Percentiles rank a stretch among this genome's conserved stretches.
These are phyloP conservation scores for Lycaena phlaeas DNA, from an alignment of 2,888 invertebrate genomes.

Conservation along the genomic window DNA sequence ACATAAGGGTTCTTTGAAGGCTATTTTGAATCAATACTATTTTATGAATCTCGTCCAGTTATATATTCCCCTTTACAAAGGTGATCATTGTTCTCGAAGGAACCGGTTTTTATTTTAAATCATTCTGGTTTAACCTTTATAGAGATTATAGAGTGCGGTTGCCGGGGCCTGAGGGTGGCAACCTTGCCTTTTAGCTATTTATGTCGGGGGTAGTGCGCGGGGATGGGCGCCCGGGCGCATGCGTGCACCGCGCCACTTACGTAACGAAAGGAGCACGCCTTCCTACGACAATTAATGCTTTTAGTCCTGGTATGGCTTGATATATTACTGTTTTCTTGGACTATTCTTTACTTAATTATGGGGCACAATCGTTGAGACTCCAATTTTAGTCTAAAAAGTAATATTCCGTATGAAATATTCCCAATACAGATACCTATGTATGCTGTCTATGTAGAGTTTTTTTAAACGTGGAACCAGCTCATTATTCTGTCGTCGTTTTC, in stretches of 20 bases:
- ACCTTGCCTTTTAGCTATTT: conserved; percentile 72
- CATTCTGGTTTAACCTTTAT: conserved; percentile 68
- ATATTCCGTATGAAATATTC: too few relatives aligned
- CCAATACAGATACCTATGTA: too few relatives aligned
- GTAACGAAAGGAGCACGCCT: conserved; percentile 53
- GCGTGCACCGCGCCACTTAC: conserved; percentile 54
- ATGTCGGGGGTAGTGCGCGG: conserved; percentile 59
- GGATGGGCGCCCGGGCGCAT: conserved; percentile 54
- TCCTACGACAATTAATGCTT: conserved; percentile 21
- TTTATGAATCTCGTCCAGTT: conserved; percentile 5
- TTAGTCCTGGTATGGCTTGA: conserved; percentile 25
- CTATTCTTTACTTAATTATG: too few relatives aligned
- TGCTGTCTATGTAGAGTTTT: too few relatives aligned
- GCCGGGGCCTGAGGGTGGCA: conserved; percentile 61
- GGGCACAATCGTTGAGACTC: too few relatives aligned
- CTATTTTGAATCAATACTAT: not conserved
- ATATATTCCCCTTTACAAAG: conserved; percentile 23
- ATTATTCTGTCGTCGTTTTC: not conserved
- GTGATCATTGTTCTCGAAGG: conserved; percentile 33
- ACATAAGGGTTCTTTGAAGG: not conserved
- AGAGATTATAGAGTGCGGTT: conserved; percentile 67
- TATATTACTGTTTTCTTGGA: too few relatives aligned
- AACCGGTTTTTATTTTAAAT: conserved; percentile 48
- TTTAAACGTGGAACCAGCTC: too few relatives aligned
- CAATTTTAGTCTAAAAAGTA: too few relatives aligned